phyloP scores from a whole-genome alignment of 2,797 vertebrate species.

The Sebastes steindachneri region DNA sequence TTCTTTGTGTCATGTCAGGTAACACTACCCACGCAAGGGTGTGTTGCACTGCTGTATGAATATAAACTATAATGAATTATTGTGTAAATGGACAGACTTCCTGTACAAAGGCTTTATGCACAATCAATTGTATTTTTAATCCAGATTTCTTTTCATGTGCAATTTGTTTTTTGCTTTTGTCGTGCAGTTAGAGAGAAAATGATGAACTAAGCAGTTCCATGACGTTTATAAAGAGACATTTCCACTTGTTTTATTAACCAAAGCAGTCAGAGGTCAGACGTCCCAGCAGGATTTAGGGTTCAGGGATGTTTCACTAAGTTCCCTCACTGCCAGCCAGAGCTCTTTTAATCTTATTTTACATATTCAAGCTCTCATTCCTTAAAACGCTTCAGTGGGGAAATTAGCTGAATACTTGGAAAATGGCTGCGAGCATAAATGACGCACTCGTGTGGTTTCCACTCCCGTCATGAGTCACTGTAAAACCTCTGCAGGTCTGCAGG shows the following conservation, averaged over 20 bases:
- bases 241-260: background rate
- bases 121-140: background rate
- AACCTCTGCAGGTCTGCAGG: background rate
- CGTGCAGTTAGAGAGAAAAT: background rate
- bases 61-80: background rate
- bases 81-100: slow-evolving; percentile 15
- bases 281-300: background rate
- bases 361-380: slow-evolving; percentile 1
- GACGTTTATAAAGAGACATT: background rate
- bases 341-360: background rate
- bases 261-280: background rate
- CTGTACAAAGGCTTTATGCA: slow-evolving; percentile 20
- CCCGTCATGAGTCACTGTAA: background rate
- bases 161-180: background rate
- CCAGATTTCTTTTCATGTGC: background rate
- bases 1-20: slow-evolving; percentile 26
- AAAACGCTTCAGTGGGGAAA: slow-evolving; percentile 1
- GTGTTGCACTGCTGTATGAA: slow-evolving; percentile 19
- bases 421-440: background rate
- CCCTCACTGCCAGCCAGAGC: background rate
- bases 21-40: background rate
- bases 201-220: accelerated
- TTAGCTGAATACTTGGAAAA: background rate
- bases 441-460: background rate
- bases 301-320: too few species aligned